A percentile compares a stretch with the other conserved stretches of the same genome.
phyloP scores from a whole-genome alignment of 1,140 invertebrate genomes.

The Pteromalus puparum region DNA sequence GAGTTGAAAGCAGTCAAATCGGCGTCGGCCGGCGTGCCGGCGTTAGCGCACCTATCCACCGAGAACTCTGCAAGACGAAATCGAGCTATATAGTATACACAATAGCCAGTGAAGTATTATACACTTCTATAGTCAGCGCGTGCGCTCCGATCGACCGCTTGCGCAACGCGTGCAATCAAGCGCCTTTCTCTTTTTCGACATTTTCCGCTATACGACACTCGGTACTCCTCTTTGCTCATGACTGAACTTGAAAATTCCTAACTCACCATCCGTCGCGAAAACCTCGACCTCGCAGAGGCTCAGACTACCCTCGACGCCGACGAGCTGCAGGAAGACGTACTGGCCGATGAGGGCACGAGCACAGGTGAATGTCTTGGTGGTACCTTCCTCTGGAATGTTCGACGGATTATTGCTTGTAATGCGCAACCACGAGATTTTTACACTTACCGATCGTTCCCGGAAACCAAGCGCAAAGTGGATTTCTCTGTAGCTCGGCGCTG shows the following conservation, averaged over 20 bases:
- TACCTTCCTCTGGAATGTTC: constrained; percentile 84
- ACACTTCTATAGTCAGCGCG: not conserved
- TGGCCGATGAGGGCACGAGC: constrained; percentile 89
- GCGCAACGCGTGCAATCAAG: not conserved
- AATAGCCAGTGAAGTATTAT: not conserved
- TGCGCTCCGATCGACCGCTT: not conserved
- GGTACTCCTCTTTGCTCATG: not conserved
- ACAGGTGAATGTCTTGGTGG: constrained; percentile 92
- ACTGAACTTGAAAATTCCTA: constrained; percentile 26
- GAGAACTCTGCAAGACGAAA: constrained; percentile 82
- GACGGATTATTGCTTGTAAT: not conserved
- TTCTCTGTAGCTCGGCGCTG: constrained; percentile 88
- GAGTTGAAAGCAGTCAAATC: constrained; percentile 87
- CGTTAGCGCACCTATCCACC: constrained; percentile 84
- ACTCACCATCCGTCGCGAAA: constrained; percentile 90
- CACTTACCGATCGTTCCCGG: constrained; percentile 90
- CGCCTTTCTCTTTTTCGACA: constrained; percentile 44
- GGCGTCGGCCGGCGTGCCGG: constrained; percentile 82
- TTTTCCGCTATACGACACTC: constrained; percentile 1
- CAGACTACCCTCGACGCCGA: constrained; percentile 91
- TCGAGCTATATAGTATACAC: not conserved
- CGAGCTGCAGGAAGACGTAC: constrained; percentile 91
- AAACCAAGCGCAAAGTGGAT: constrained; percentile 94
- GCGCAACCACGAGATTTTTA: not conserved
- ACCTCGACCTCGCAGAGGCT: constrained; percentile 94